A percentile compares a stretch with the other conserved stretches of the same genome.
phyloP scores from a whole-genome alignment of 2,113 vertebrate genomes.

The Emydura subglobosa region DNA sequence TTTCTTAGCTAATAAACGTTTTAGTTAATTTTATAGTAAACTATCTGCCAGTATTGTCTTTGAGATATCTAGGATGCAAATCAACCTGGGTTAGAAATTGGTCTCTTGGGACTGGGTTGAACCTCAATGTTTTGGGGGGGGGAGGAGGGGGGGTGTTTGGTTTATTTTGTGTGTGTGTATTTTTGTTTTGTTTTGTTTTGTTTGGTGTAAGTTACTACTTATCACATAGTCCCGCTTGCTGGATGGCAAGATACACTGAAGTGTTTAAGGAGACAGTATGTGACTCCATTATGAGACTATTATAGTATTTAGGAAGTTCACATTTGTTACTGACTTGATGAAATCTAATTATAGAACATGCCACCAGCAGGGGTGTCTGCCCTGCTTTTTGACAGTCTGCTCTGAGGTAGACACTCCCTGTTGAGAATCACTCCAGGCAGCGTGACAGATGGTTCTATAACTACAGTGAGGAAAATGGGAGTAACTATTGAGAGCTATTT shows the following conservation, averaged over 20 bases:
- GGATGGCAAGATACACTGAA: neutral
- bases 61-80: neutral
- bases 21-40: neutral
- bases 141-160: no score
- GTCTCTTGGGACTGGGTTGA: neutral
- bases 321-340: neutral
- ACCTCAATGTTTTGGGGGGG: neutral
- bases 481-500: neutral
- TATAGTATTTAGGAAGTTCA: neutral
- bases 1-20: neutral
- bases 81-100: neutral
- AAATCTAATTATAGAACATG: neutral
- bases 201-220: neutral
- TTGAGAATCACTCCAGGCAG: neutral
- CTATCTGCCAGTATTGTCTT: neutral
- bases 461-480: neutral
- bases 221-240: neutral
- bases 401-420: neutral
- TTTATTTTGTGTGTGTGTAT: no score
- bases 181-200: no score
- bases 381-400: neutral
- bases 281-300: neutral
- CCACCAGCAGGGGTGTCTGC: neutral
- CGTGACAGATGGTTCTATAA: fast-evolving
- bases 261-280: neutral